Conservation (phyloP, 2,113 vertebrate genomes). For the Phylloscopus trochiloides region DNA sequence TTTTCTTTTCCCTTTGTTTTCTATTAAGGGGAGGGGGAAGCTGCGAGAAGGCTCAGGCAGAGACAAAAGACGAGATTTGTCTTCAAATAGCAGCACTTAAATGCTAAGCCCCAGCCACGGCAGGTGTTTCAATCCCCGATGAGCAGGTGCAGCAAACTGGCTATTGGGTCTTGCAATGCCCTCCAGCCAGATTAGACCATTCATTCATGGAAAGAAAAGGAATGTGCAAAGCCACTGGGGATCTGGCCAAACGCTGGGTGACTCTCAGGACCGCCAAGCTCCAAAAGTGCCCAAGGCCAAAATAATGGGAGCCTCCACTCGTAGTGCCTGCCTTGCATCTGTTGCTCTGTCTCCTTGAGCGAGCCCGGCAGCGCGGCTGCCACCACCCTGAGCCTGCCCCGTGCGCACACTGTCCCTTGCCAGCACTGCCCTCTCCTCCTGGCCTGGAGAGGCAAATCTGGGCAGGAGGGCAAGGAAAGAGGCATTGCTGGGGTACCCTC, state of each 20-base stretch:
- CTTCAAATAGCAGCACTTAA: slow-evolving; percentile 69
- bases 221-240: slow-evolving; percentile 54
- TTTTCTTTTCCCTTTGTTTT: not conserved
- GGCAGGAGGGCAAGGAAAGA: not conserved
- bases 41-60: not conserved
- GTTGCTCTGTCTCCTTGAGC: not conserved
- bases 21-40: not conserved
- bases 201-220: slow-evolving; percentile 61
- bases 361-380: not conserved
- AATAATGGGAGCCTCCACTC: slow-evolving; percentile 45
- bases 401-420: fast-evolving
- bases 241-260: slow-evolving; percentile 56
- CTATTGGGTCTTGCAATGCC: slow-evolving; percentile 59
- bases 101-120: slow-evolving; percentile 32
- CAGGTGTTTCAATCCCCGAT: slow-evolving; percentile 60
- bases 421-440: fast-evolving
- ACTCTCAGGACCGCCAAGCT: slow-evolving; percentile 50
- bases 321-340: slow-evolving; percentile 39
- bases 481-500: fast-evolving
- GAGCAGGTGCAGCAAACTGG: slow-evolving; percentile 60
- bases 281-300: slow-evolving; percentile 62
- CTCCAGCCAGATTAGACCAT: slow-evolving; percentile 65
- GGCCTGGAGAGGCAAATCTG: not conserved
- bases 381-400: not conserved
- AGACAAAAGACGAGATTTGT: slow-evolving; percentile 56